A percentile compares a stretch with the other conserved stretches of the same genome.
Conservation (phyloP, 1,140 invertebrate species). For the Globodera ellingtonae region DNA sequence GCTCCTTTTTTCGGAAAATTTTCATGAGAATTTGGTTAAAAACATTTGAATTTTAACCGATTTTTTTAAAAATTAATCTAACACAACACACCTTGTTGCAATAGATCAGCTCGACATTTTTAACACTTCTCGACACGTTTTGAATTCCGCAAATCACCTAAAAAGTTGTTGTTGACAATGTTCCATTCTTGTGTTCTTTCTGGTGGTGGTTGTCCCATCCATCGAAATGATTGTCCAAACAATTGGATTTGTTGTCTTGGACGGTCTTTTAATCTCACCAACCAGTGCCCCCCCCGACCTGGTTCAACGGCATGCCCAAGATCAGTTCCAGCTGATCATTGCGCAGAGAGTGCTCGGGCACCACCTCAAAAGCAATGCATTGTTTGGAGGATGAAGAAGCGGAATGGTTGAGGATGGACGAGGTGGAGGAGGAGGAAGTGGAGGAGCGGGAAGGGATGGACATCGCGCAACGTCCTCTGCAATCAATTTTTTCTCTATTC, state of each 20-base stretch:
- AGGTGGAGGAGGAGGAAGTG: too few relatives aligned
- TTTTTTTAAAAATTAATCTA: too few relatives aligned
- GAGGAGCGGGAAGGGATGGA: too few relatives aligned
- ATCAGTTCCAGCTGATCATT: conserved; percentile 61
- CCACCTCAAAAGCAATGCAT: conserved; percentile 52
- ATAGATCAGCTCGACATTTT: conserved; percentile 60
- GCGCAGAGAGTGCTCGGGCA: conserved; percentile 55
- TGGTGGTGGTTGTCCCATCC: too few relatives aligned
- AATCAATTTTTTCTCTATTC: too few relatives aligned
- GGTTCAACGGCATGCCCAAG: conserved; percentile 62
- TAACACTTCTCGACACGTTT: conserved; percentile 51
- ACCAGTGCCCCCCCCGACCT: conserved; percentile 26
- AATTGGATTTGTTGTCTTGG: background rate
- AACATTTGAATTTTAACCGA: background rate
- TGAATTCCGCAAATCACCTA: conserved; percentile 49
- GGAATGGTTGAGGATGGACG: too few relatives aligned
- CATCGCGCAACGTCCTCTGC: too few relatives aligned
- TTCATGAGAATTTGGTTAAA: conserved; percentile 1
- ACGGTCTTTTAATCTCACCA: background rate
- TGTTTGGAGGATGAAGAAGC: background rate
- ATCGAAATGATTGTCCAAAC: too few relatives aligned
- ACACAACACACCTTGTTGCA: conserved; percentile 61
- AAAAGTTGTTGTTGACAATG: background rate
- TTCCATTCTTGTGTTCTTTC: too few relatives aligned
- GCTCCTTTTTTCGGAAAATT: conserved; percentile 49